Evolutionary conservation across 1,140 invertebrate genomes (phyloP), one percentile per base, ranked within the genome.

Genomic region (Drosophila nikananu): DNA sequence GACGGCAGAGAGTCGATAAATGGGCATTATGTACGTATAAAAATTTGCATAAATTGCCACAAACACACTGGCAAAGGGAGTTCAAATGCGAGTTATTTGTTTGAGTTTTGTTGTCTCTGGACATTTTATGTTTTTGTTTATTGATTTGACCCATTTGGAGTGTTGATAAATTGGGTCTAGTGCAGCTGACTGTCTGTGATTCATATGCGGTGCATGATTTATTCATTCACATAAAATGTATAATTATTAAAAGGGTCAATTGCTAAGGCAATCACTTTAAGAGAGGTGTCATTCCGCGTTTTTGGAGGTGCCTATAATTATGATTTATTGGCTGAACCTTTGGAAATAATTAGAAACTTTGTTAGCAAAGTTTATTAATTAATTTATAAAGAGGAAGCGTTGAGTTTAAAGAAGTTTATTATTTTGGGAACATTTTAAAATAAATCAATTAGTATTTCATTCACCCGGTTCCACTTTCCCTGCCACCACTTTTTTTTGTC

Each of bases 1-100:
- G 59, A 35, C 32, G 58, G 57, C 70, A 37, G 30, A 48, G 60
- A 27, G 44, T 60, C 54, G 52, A 82, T 86, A 90, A 90, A 91
- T 90, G 86, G 79, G 68, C 58, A 90, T 90, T 90, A 89, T 68
- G 71, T 67, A 80, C 51, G 48, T 63, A 82, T 70, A 59, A 63
- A 61, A 51, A 89, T 89, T 89, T 86, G 81, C 86, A 89, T 89
- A 86, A 77, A 82, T 84, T 89, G 81, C 35, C 35, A 37, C 23
- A 25, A 2, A 5, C 35, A 37, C 2, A 37, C 35, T 37, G 35
- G 35, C 51, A 44, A 44, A 57, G 57, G 65, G 63, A 59, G 54
- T 52, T 27, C 44, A 68, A 70, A 60, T 57, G 51, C 23, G 41
- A 10, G 42, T 77, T 67, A 60, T 76, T 58, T 49, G 23, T 54